A percentile compares a stretch with the other conserved stretches of the same genome.
Conservation (phyloP, 2,888 invertebrate species). For the Pristionchus entomophagus region DNA sequence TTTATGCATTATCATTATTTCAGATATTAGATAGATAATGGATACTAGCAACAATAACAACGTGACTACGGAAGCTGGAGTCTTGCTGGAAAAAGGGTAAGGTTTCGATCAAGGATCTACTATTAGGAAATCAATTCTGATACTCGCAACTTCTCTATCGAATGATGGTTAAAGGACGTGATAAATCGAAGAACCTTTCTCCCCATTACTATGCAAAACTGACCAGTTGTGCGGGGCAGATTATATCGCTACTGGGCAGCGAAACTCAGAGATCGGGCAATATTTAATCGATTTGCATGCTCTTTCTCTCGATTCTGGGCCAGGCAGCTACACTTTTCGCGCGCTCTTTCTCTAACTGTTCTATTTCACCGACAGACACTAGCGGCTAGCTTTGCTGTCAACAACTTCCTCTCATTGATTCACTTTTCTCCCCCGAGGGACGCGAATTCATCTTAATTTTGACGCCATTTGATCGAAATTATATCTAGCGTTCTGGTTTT, state of each 20-base stretch:
- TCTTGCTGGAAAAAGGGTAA: background rate
- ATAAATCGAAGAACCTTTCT: too few species aligned
- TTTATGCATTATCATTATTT: background rate
- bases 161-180: too few species aligned
- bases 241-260: too few species aligned
- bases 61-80: background rate
- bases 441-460: too few species aligned
- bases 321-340: background rate
- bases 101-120: too few species aligned
- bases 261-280: too few species aligned
- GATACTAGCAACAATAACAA: background rate
- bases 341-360: background rate
- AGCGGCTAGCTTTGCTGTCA: background rate
- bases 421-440: too few species aligned
- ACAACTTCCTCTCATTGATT: background rate
- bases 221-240: background rate
- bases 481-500: too few species aligned
- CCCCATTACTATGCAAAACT: background rate
- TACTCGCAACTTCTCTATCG: too few species aligned
- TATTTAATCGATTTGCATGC: too few species aligned
- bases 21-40: background rate
- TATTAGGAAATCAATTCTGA: too few species aligned
- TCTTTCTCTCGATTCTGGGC: background rate
- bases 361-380: background rate
- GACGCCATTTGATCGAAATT: too few species aligned